Percentiles rank a stretch among this genome's conserved stretches.
These are phyloP conservation scores for Caranx melampygus DNA, from an alignment of 2,113 vertebrate genomes.

Conservation along the genomic window DNA sequence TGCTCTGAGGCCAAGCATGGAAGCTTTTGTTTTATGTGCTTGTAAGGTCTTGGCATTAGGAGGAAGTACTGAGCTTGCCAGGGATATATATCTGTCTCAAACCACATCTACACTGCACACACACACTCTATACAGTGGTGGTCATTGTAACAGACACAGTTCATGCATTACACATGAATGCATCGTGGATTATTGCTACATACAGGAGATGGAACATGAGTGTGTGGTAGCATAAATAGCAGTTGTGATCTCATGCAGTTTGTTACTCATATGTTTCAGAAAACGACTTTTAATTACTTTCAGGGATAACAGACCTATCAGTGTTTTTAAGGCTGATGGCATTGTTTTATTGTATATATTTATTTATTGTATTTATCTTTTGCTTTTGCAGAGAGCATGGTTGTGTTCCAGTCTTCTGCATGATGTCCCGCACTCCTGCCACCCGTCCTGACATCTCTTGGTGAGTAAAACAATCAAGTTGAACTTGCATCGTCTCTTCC, in stretches of 20 bases:
- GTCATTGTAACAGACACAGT: slow-evolving; percentile 18
- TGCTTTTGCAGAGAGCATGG: too few relatives aligned
- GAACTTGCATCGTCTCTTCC: too few relatives aligned
- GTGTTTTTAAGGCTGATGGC: too few relatives aligned
- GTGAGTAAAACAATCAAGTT: too few relatives aligned
- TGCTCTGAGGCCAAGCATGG: slow-evolving; percentile 32
- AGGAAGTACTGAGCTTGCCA: slow-evolving; percentile 77
- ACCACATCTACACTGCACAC: slow-evolving; percentile 22
- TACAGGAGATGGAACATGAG: slow-evolving; percentile 22
- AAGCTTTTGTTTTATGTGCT: slow-evolving; percentile 80
- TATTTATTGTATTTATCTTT: too few relatives aligned
- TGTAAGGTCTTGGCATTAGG: slow-evolving; percentile 66
- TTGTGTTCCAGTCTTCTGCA: too few relatives aligned
- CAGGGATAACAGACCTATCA: background rate
- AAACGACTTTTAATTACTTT: background rate
- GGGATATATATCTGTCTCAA: slow-evolving; percentile 68
- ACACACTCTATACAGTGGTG: slow-evolving; percentile 8
- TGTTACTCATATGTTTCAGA: slow-evolving; percentile 9
- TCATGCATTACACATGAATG: slow-evolving; percentile 38
- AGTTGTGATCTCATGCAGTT: slow-evolving; percentile 1
- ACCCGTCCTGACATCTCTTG: too few relatives aligned
- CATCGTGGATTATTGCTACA: slow-evolving; percentile 45
- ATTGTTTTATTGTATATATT: too few relatives aligned
- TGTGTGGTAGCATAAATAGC: background rate
- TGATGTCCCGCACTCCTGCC: too few relatives aligned